These are phyloP conservation scores for Tetragonisca angustula DNA, from an alignment of 2,888 invertebrate genomes.

Conservation along the genomic window DNA sequence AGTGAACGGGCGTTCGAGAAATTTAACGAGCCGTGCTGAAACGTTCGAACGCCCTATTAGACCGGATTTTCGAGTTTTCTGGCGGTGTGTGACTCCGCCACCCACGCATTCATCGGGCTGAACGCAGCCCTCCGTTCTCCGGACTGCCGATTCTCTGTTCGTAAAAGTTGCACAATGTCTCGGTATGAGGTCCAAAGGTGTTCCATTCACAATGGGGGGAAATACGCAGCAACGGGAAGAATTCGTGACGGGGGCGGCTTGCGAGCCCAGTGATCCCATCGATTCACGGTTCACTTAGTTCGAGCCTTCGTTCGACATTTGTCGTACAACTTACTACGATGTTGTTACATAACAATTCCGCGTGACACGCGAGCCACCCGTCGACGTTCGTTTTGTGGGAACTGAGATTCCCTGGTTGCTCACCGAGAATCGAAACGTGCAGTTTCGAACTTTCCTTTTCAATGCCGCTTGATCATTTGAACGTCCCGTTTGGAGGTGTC, in stretches of 20 bases:
- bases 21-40: constrained; percentile 55
- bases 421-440: neutral
- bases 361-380: constrained; percentile 45
- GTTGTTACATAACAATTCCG: constrained; percentile 82
- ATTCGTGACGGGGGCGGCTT: constrained; percentile 62
- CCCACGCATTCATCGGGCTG: constrained; percentile 77
- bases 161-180: constrained; percentile 80
- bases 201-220: constrained; percentile 67
- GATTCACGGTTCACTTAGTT: constrained; percentile 83
- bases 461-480: neutral
- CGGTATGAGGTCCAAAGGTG: constrained; percentile 83
- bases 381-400: constrained; percentile 11
- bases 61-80: constrained; percentile 53
- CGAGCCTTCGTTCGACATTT: constrained; percentile 82
- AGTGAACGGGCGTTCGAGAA: constrained; percentile 25
- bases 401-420: neutral
- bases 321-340: constrained; percentile 82
- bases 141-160: constrained; percentile 26
- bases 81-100: constrained; percentile 71
- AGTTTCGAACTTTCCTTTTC: neutral
- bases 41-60: constrained; percentile 63
- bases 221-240: constrained; percentile 68
- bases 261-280: constrained; percentile 71
- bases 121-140: constrained; percentile 69
- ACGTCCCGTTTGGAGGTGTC: neutral